A percentile compares a stretch with the other conserved stretches of the same genome.
phyloP scores from a whole-genome alignment of 2,113 vertebrate species.

The Oryzias javanicus region DNA sequence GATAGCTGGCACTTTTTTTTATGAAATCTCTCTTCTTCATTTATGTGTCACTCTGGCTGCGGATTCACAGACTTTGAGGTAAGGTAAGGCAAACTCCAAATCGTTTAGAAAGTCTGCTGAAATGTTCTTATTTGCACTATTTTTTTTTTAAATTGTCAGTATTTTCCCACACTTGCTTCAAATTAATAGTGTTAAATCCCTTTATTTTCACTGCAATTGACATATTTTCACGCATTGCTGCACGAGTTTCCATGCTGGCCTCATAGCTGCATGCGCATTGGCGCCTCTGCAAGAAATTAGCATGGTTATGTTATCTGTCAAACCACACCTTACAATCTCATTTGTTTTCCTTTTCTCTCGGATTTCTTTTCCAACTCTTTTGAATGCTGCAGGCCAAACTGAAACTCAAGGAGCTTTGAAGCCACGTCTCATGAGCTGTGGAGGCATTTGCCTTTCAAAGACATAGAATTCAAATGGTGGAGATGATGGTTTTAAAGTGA shows the following conservation, averaged over 20 bases:
- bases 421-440: conserved; percentile 27
- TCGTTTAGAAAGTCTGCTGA: conserved; percentile 3
- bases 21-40: conserved; percentile 45
- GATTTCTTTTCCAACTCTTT: conserved; percentile 30
- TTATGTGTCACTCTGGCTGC: conserved; percentile 53
- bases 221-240: conserved; percentile 7
- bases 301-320: conserved; percentile 9
- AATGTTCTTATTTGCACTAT: too few relatives aligned
- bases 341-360: conserved; percentile 33
- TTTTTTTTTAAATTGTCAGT: conserved; percentile 13
- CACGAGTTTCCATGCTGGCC: background rate
- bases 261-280: background rate
- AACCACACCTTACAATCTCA: background rate
- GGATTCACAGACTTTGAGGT: conserved; percentile 47
- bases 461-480: conserved; percentile 31
- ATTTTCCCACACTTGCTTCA: conserved; percentile 18
- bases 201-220: background rate
- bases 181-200: background rate
- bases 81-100: conserved; percentile 61
- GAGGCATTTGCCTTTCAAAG: conserved; percentile 36
- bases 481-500: conserved; percentile 11
- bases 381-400: conserved; percentile 30
- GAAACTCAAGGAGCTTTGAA: conserved; percentile 34
- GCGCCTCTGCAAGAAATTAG: conserved; percentile 3
- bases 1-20: conserved; percentile 31